Evolutionary conservation across 2,888 invertebrate species (phyloP), one percentile per base, ranked within the genome.

Genomic region (Parnassius apollo): DNA sequence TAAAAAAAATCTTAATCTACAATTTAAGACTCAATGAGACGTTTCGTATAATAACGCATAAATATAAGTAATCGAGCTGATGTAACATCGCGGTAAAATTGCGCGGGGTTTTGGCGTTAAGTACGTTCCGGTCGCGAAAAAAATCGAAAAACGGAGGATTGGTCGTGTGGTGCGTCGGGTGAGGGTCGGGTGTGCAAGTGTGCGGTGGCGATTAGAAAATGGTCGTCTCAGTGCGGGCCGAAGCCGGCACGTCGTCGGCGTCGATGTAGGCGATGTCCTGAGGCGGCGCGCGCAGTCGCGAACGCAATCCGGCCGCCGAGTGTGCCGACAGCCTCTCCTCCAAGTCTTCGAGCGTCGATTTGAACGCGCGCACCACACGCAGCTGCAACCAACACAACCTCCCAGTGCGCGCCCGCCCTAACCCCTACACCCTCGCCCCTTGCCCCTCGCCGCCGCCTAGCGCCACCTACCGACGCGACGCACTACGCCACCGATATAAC

Each of bases 321-420:
- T 98, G 98, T 92, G 98, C 96, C 91, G 98, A 98, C 92, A 99
- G 97, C 83, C 98, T 96, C 93, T 99, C 99, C 94, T 98, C 99
- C 94, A 99, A 94, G 94, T 99, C 99, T 95, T 99, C 99, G 95
- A 99, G 95, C 87, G 96, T 98, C 85, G 98, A 98, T 94, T 97
- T 98, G 97, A 99, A 99, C 91, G 99, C 99, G 94, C 98, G 97
- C 94, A 99, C 98, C 93, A 99, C 99, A 93, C 99, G 98, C 94
- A 99, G 96, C 99, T 99, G 98, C 94, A 97, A 97, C 94, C 93
- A 81, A 76, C 75, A 76, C 70, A 70, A 69, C 68, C 90, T 93
- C 93, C 93, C 93, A 68, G 66, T 65, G 64, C 68, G 64, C 67
- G 70, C 84, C 66, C 66, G 67, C 85, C 84, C 82, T 74, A 75